These are phyloP conservation scores for Crematogaster levior DNA, from an alignment of 2,888 invertebrate species.

Conservation along the genomic window DNA sequence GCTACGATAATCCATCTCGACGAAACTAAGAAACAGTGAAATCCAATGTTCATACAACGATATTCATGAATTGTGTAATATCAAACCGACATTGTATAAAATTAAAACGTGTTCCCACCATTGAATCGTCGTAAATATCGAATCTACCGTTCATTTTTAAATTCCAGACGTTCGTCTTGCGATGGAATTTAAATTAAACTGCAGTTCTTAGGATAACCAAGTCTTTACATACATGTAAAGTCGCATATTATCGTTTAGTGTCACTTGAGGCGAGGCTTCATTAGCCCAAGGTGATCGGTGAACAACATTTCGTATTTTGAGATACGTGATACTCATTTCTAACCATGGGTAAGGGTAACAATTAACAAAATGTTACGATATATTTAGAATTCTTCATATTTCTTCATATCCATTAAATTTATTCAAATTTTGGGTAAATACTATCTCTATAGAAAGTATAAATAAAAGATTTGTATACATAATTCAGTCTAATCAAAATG, in stretches of 20 bases:
- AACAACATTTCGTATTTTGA: constrained; percentile 32
- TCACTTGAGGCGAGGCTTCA: not conserved
- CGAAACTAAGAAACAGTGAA: constrained; percentile 69
- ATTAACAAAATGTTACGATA: constrained; percentile 3
- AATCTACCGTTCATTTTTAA: constrained; percentile 52
- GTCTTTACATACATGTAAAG: constrained; percentile 24
- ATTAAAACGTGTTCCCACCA: constrained; percentile 50
- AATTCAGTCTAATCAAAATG: not conserved
- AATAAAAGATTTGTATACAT: not conserved
- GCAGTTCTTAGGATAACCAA: constrained; percentile 26
- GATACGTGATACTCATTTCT: constrained; percentile 2
- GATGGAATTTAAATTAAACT: constrained; percentile 48
- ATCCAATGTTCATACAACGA: constrained; percentile 59
- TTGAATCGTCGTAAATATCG: constrained; percentile 69
- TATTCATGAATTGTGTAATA: constrained; percentile 71
- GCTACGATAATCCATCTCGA: constrained; percentile 60
- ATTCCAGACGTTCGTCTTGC: constrained; percentile 13
- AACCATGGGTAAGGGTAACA: not conserved
- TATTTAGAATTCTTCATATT: not conserved
- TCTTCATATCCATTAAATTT: constrained; percentile 15
- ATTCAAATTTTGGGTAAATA: not conserved
- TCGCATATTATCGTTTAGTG: constrained; percentile 23
- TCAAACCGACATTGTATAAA: constrained; percentile 64
- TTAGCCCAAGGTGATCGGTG: constrained; percentile 18
- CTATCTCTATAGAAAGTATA: not conserved